A percentile compares a stretch with the other conserved stretches of the same genome.
Conservation (phyloP, 2,113 vertebrate species). For the Phoenicopterus ruber region DNA sequence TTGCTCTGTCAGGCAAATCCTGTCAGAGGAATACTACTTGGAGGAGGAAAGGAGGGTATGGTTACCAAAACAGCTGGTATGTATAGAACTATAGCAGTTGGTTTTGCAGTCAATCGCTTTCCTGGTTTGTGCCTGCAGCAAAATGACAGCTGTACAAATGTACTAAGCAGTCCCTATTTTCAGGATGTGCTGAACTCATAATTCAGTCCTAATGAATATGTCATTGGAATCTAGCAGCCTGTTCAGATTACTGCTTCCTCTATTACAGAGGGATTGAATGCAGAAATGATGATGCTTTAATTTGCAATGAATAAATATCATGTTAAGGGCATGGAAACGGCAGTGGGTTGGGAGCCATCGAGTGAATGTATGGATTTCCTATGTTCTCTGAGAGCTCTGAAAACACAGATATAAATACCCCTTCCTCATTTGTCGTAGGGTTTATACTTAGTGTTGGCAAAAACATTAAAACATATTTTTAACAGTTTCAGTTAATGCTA, state of each 20-base stretch:
- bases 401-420: background rate
- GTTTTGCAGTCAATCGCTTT: slow-evolving; percentile 51
- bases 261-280: slow-evolving; percentile 57
- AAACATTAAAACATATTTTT: slow-evolving; percentile 22
- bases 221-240: slow-evolving; percentile 70
- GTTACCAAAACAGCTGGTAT: slow-evolving; percentile 62
- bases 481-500: background rate
- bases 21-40: background rate
- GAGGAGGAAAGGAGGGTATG: background rate
- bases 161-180: slow-evolving; percentile 68
- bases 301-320: slow-evolving; percentile 72
- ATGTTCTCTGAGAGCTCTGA: slow-evolving; percentile 2
- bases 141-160: slow-evolving; percentile 72
- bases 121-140: slow-evolving; percentile 57
- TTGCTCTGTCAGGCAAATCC: background rate
- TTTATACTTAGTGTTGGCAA: slow-evolving; percentile 17
- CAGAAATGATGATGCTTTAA: slow-evolving; percentile 64
- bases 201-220: slow-evolving; percentile 77
- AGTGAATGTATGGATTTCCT: slow-evolving; percentile 3
- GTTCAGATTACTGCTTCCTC: slow-evolving; percentile 69
- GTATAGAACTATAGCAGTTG: slow-evolving; percentile 34
- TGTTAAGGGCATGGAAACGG: slow-evolving; percentile 62
- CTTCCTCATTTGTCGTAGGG: background rate
- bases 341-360: background rate
- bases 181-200: slow-evolving; percentile 74